These are phyloP conservation scores for Otocyon megalotis DNA, from an alignment of 2,113 vertebrate species.

Conservation along the genomic window DNA sequence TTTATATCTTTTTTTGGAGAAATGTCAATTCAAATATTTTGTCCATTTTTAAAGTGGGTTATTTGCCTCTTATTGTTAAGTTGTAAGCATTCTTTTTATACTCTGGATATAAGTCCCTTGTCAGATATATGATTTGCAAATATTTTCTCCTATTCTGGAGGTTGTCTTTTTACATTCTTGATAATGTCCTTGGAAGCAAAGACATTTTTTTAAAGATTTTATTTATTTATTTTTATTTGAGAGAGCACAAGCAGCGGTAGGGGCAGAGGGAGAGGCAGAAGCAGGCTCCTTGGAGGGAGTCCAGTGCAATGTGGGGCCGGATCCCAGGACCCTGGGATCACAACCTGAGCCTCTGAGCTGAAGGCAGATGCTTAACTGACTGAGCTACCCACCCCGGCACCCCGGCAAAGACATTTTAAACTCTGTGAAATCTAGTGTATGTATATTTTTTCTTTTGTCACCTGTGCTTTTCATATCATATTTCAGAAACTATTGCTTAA, in stretches of 20 bases:
- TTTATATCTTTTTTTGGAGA: not conserved
- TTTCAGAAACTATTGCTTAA: constrained; percentile 8
- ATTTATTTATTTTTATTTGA: too few species aligned
- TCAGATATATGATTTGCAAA: not conserved
- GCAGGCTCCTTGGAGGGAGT: too few species aligned
- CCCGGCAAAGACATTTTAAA: not conserved
- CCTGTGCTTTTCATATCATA: not conserved
- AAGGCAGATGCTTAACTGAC: too few species aligned
- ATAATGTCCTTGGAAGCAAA: not conserved
- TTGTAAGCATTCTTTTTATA: not conserved
- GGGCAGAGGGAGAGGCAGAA: too few species aligned
- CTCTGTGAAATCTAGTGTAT: not conserved
- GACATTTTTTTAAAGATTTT: not conserved
- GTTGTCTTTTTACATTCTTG: constrained; percentile 15
- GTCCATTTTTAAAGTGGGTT: not conserved
- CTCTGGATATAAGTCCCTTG: not conserved
- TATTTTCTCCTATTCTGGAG: not conserved
- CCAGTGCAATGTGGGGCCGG: too few species aligned
- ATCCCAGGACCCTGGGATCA: too few species aligned
- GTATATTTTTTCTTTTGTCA: not conserved
- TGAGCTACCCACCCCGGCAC: too few species aligned
- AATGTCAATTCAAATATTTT: not conserved
- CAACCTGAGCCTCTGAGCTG: too few species aligned
- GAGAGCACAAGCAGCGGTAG: too few species aligned
- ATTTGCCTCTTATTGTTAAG: constrained; percentile 28